These are phyloP conservation scores for Eupsilia transversa DNA, from an alignment of 2,888 invertebrate species.

Conservation along the genomic window DNA sequence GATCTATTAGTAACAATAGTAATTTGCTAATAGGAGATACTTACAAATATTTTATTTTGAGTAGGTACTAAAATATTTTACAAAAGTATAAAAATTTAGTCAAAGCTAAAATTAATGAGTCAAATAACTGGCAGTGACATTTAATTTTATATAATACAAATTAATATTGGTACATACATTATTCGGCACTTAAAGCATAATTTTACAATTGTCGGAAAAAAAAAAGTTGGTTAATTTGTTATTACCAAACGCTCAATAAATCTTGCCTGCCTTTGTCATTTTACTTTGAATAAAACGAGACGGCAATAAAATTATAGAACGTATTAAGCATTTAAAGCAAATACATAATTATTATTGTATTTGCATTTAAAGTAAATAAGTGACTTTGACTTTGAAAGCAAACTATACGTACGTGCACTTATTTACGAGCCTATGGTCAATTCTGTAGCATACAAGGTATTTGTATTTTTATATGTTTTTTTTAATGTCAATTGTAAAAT, in stretches of 20 bases:
- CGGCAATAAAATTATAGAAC: conserved; percentile 49
- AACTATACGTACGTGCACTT: not conserved
- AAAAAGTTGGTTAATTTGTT: not conserved
- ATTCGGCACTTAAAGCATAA: conserved; percentile 23
- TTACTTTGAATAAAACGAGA: conserved; percentile 55
- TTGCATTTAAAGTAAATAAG: too few species aligned
- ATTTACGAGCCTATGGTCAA: not conserved
- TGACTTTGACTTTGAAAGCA: too few species aligned
- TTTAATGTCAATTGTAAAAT: conserved; percentile 36
- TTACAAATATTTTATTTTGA: conserved; percentile 17
- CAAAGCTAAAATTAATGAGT: conserved; percentile 46
- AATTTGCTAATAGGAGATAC: conserved; percentile 28
- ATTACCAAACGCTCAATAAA: conserved; percentile 32
- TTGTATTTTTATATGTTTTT: not conserved
- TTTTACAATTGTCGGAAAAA: conserved; percentile 40
- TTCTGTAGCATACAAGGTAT: not conserved
- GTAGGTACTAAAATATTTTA: conserved; percentile 27
- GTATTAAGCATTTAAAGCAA: too few species aligned
- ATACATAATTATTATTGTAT: too few species aligned
- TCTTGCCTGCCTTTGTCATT: conserved; percentile 55
- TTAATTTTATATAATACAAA: conserved; percentile 37
- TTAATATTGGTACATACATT: conserved; percentile 22
- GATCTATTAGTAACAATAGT: conserved; percentile 27
- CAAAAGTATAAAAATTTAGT: conserved; percentile 37
- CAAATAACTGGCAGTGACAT: conserved; percentile 54